Percentiles rank a stretch among this genome's conserved stretches.
Conservation (phyloP, 2,888 invertebrate species). For the Heliconius sara region DNA sequence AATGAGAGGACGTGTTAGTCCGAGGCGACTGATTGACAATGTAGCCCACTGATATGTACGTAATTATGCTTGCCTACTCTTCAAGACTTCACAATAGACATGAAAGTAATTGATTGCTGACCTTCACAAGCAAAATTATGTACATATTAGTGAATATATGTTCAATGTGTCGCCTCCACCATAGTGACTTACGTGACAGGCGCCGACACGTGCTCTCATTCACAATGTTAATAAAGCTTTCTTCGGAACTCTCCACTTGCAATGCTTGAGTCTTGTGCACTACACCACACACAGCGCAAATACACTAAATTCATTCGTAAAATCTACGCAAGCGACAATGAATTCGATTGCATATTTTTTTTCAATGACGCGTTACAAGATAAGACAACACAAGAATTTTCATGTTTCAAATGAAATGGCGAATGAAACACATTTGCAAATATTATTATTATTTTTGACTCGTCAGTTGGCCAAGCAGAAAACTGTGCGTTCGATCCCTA, state of each 20-base stretch:
- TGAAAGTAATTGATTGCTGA: background rate
- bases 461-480: background rate
- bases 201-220: conserved; percentile 48
- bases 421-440: background rate
- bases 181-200: conserved; percentile 30
- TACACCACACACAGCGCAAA: conserved; percentile 41
- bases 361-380: conserved; percentile 1
- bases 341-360: background rate
- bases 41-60: background rate
- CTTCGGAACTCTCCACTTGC: conserved; percentile 62
- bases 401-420: background rate
- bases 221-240: conserved; percentile 57
- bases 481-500: background rate
- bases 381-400: background rate
- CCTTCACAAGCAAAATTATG: background rate
- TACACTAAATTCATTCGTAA: conserved; percentile 3
- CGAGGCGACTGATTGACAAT: conserved; percentile 20
- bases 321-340: conserved; percentile 18
- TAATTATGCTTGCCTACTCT: background rate
- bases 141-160: background rate
- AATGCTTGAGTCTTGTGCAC: conserved; percentile 59
- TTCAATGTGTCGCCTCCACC: conserved; percentile 25
- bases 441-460: background rate
- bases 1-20: conserved; percentile 55
- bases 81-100: background rate